A percentile compares a stretch with the other conserved stretches of the same genome.
Evolutionary conservation across 2,888 invertebrate species (phyloP).

Genomic region (Gandaritis pyraliata): DNA sequence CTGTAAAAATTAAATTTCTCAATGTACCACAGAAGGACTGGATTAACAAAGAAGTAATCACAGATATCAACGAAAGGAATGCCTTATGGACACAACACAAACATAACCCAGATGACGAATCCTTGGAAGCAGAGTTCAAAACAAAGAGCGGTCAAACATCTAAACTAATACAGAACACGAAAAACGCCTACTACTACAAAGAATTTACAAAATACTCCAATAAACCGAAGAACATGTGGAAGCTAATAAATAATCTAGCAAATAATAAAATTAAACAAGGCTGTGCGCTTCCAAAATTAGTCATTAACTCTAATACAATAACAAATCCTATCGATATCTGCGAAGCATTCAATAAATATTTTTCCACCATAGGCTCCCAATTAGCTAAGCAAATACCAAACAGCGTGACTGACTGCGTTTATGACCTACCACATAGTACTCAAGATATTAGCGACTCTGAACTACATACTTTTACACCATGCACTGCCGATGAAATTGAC

Average conservation of each 20-base stretch:
- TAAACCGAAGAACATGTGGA: conserved; percentile 7
- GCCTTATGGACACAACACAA: neutral
- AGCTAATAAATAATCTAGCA: neutral
- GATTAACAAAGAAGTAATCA: conserved; percentile 6
- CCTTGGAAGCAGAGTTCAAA: neutral
- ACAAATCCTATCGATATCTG: conserved; percentile 26
- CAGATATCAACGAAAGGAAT: neutral
- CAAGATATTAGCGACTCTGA: neutral
- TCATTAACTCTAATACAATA: neutral
- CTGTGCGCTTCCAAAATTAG: neutral
- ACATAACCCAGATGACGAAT: neutral
- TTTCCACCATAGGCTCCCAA: conserved; percentile 28
- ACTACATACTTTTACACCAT: neutral
- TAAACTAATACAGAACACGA: neutral
- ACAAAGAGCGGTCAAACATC: neutral
- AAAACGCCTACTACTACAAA: neutral
- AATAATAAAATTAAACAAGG: conserved; percentile 4
- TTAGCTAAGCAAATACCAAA: conserved; percentile 28
- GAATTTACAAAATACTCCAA: conserved; percentile 1
- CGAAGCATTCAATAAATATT: conserved; percentile 40
- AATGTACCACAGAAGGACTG: conserved; percentile 15
- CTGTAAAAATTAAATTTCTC: no score
- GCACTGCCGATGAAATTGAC: neutral
- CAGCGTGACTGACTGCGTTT: no score
- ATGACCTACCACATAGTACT: no score